Conservation (phyloP, 2,888 invertebrate species). For the Brachyptera risi region DNA sequence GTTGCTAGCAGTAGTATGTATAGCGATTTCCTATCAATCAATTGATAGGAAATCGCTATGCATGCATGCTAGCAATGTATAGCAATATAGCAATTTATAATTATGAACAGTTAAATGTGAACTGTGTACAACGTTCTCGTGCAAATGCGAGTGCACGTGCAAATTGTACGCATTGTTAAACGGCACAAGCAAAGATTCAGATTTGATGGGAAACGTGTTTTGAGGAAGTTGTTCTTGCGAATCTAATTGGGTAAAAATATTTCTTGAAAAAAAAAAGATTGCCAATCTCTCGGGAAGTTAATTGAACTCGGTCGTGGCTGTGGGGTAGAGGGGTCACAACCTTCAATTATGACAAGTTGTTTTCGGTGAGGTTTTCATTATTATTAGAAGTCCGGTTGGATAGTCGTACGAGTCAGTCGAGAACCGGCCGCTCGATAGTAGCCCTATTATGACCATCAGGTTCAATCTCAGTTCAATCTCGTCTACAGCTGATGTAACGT, state of each 20-base stretch:
- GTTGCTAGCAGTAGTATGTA: too few relatives aligned
- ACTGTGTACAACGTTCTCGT: too few relatives aligned
- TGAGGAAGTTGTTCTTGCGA: conserved; percentile 7
- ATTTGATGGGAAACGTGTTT: conserved; percentile 5
- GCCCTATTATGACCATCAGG: too few relatives aligned
- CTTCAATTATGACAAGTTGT: conserved; percentile 10
- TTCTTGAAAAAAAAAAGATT: conserved; percentile 6
- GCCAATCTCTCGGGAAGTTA: conserved; percentile 4
- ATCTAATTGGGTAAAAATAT: conserved; percentile 10
- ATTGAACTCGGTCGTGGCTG: neutral
- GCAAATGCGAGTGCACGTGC: neutral
- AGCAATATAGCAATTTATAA: too few relatives aligned
- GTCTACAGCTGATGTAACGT: too few relatives aligned
- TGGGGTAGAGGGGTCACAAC: neutral
- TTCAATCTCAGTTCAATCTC: too few relatives aligned
- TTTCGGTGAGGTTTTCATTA: neutral
- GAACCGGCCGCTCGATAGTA: too few relatives aligned
- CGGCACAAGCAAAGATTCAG: neutral
- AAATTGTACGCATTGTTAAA: neutral
- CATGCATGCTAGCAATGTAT: too few relatives aligned
- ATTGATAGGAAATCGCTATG: too few relatives aligned
- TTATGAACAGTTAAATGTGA: too few relatives aligned
- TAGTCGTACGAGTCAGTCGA: too few relatives aligned
- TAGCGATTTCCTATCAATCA: too few relatives aligned
- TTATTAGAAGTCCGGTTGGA: conserved; percentile 4